Conservation (phyloP, 30 jellyfish, hydroid and myxozoan species). For the Nemopilema nomurai region DNA sequence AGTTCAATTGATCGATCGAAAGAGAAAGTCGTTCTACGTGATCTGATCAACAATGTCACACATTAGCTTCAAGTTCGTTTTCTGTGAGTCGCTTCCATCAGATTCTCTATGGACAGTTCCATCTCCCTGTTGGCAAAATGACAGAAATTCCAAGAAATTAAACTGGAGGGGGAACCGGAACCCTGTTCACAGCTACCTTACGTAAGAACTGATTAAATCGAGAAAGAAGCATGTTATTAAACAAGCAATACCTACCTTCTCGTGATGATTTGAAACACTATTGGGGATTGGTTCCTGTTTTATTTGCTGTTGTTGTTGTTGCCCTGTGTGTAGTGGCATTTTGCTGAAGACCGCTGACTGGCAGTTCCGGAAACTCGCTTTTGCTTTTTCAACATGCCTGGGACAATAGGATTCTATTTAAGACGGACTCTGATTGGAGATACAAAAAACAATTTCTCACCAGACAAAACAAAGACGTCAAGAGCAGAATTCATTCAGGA, state of each 20-base stretch:
- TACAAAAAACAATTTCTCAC: neutral
- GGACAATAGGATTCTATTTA: neutral
- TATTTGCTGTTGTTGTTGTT: constrained; percentile 22
- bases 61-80: constrained; percentile 25
- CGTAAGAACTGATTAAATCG: neutral
- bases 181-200: too few species aligned
- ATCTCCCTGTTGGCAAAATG: neutral
- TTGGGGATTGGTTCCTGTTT: neutral
- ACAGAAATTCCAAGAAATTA: neutral
- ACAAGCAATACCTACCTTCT: neutral
- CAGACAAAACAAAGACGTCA: too few species aligned
- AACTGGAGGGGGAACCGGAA: neutral
- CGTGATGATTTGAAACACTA: neutral
- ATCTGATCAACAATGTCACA: constrained; percentile 62
- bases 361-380: constrained; percentile 51
- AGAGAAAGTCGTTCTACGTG: neutral
- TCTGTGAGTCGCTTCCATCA: neutral
- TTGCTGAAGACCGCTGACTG: constrained; percentile 23
- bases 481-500: too few species aligned
- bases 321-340: neutral
- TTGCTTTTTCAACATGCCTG: constrained; percentile 76
- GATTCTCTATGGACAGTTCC: neutral
- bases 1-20: too few species aligned
- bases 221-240: neutral
- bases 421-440: neutral